Evolutionary conservation across 2,797 vertebrate genomes (phyloP).

Genomic region (Melanotaenia parkinsoni): DNA sequence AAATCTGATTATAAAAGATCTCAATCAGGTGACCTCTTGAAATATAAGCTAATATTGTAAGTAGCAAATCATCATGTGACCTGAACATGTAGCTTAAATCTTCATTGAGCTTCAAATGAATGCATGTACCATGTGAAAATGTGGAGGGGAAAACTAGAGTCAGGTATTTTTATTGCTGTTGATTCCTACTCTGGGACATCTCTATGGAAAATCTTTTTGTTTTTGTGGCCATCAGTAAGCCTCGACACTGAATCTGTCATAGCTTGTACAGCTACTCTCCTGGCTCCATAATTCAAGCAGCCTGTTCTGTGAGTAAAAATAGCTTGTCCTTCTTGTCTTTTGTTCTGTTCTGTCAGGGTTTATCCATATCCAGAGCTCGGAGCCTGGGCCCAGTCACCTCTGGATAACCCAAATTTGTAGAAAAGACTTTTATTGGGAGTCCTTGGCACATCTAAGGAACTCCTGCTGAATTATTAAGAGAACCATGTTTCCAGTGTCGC

Average conservation of each 20-base stretch:
- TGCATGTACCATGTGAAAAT: slow-evolving; percentile 1
- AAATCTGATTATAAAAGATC: neutral
- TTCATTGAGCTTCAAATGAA: slow-evolving; percentile 34
- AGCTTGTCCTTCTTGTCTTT: slow-evolving; percentile 32
- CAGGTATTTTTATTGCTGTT: slow-evolving; percentile 56
- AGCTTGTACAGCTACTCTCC: slow-evolving; percentile 33
- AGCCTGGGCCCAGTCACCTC: neutral
- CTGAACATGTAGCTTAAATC: slow-evolving; percentile 12
- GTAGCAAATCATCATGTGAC: neutral
- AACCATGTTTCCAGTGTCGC: slow-evolving; percentile 27
- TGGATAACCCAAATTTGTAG: slow-evolving; percentile 8
- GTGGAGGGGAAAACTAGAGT: slow-evolving; percentile 14
- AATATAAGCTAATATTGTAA: slow-evolving; percentile 27
- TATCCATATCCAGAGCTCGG: slow-evolving; percentile 17
- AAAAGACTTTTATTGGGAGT: slow-evolving; percentile 12
- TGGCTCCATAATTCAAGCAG: slow-evolving; percentile 56
- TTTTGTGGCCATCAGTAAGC: slow-evolving; percentile 40
- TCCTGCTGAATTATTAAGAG: slow-evolving; percentile 15
- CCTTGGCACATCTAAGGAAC: slow-evolving; percentile 20
- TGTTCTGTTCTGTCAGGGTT: slow-evolving; percentile 37
- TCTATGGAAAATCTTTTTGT: slow-evolving; percentile 68
- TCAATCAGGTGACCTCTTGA: slow-evolving; percentile 27
- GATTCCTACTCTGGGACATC: slow-evolving; percentile 44
- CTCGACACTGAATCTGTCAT: slow-evolving; percentile 49
- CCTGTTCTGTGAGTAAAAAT: slow-evolving; percentile 54